Evolutionary conservation across 2,113 vertebrate genomes (phyloP).

Genomic region (Podarcis raffonei): DNA sequence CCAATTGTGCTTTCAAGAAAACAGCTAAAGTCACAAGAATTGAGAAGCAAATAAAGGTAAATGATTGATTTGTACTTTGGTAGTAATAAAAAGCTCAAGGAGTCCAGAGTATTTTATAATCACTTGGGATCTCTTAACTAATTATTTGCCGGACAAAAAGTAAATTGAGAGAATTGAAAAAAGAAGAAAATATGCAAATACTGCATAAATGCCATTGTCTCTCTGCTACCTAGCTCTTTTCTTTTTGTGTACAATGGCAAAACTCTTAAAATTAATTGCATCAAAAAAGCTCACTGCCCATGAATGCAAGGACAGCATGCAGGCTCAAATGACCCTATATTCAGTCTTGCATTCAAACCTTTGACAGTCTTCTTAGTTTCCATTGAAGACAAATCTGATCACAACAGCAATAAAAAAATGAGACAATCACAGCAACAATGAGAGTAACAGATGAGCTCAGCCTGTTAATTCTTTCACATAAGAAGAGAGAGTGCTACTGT

Average conservation of each 20-base stretch:
- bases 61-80: not conserved
- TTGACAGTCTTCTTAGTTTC: not conserved
- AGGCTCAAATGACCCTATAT: not conserved
- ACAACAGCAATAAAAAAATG: not conserved
- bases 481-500: too few relatives aligned
- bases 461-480: not conserved
- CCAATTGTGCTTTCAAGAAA: not conserved
- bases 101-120: not conserved
- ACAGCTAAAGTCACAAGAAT: not conserved
- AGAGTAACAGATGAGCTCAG: not conserved
- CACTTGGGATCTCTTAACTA: not conserved
- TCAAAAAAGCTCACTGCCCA: not conserved
- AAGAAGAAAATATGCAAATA: not conserved
- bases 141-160: not conserved
- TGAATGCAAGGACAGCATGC: not conserved
- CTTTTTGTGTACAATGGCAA: not conserved
- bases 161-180: not conserved
- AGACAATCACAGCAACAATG: not conserved
- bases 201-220: not conserved
- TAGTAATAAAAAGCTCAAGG: not conserved
- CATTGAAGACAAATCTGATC: not conserved
- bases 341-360: not conserved
- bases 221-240: not conserved
- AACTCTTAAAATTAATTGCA: not conserved
- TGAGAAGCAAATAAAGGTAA: slow-evolving; percentile 18